These are phyloP conservation scores for Hylaeus volcanicus DNA, from an alignment of 1,140 invertebrate genomes.

Conservation along the genomic window DNA sequence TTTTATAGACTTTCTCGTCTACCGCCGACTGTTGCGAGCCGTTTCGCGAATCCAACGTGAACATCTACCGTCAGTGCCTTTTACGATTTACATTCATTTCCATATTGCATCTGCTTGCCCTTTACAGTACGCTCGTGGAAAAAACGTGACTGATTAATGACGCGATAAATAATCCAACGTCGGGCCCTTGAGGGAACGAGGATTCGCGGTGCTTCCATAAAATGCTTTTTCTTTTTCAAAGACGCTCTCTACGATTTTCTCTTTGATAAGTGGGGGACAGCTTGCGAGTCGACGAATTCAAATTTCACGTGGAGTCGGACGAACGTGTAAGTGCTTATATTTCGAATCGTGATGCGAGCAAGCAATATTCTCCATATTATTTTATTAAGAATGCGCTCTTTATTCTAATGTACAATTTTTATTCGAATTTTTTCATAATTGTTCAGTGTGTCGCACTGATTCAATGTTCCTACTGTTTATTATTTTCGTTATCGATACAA, in stretches of 20 bases:
- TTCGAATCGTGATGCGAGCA: neutral
- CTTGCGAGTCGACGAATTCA: neutral
- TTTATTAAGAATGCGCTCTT: too few species aligned
- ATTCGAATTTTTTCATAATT: too few species aligned
- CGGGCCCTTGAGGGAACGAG: conserved; percentile 49
- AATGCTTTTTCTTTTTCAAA: conserved; percentile 40
- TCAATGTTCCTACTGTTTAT: too few species aligned
- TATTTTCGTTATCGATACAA: too few species aligned
- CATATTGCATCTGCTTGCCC: conserved; percentile 63
- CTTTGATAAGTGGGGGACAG: neutral
- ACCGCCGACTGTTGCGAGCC: conserved; percentile 53
- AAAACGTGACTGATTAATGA: conserved; percentile 70
- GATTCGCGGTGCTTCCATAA: conserved; percentile 61
- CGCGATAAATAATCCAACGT: conserved; percentile 65
- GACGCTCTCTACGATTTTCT: too few species aligned
- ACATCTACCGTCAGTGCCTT: conserved; percentile 61
- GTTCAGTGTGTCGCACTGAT: too few species aligned
- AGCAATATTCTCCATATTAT: too few species aligned
- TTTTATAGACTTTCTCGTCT: conserved; percentile 70
- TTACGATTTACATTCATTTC: conserved; percentile 76
- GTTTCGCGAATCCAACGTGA: conserved; percentile 66
- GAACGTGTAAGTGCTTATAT: too few species aligned
- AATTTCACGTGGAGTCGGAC: neutral
- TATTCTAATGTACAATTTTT: too few species aligned
- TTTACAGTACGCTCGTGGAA: conserved; percentile 61